Percentiles rank a stretch among this genome's conserved stretches.
These are phyloP conservation scores for Spilosoma lubricipeda DNA, from an alignment of 2,888 invertebrate species.

Conservation along the genomic window DNA sequence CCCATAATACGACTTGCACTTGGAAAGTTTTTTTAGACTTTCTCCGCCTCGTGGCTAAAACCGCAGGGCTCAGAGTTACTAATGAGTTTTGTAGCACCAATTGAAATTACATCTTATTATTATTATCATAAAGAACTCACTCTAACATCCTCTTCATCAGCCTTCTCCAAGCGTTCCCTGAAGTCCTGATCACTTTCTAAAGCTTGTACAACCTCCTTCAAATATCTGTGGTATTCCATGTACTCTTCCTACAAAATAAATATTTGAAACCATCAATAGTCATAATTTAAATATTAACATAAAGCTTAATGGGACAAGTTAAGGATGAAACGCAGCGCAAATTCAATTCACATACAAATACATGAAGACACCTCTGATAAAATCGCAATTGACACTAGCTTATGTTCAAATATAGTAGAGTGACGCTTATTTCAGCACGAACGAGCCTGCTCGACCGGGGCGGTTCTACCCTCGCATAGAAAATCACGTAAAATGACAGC, in stretches of 20 bases:
- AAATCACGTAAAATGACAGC: too few species aligned
- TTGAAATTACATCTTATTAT: background rate
- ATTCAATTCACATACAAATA: background rate
- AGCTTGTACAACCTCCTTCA: slow-evolving; percentile 95
- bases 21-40: too few species aligned
- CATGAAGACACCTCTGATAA: background rate
- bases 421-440: too few species aligned
- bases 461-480: too few species aligned
- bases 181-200: slow-evolving; percentile 96
- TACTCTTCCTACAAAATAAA: slow-evolving; percentile 75
- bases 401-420: too few species aligned
- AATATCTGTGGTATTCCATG: slow-evolving; percentile 94
- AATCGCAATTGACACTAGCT: background rate
- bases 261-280: background rate
- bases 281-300: background rate
- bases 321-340: background rate
- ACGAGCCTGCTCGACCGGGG: too few species aligned
- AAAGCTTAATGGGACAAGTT: background rate
- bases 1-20: too few species aligned
- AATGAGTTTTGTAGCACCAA: background rate
- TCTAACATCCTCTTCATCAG: slow-evolving; percentile 93
- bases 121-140: slow-evolving; percentile 77
- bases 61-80: too few species aligned
- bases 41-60: too few species aligned
- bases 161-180: slow-evolving; percentile 92